Evolutionary conservation across 2,888 invertebrate genomes (phyloP), one percentile per base, ranked within the genome.

Genomic region (Dynastes maya): DNA sequence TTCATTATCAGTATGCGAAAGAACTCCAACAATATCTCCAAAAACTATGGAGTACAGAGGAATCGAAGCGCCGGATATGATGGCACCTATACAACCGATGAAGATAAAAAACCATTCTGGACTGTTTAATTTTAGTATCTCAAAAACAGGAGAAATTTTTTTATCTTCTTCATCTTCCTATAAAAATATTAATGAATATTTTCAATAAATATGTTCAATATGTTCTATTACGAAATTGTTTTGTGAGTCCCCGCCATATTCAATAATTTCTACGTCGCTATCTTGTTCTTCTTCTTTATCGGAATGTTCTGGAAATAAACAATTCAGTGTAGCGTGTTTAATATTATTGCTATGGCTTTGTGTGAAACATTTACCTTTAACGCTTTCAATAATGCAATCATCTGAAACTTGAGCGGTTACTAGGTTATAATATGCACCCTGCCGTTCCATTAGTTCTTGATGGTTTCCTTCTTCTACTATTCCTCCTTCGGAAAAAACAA

Each of bases 401-500:
- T 81, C 79, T 40, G 84, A 81, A 0, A 86, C 85, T 87, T 95
- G 95, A 51, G 94, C 89, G 85, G 91, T 94, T 0, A 95, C 94
- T 87, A 95, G 90, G 76, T 92, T 92, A 82, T 91, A 93, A 85
- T 95, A 95, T 84, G 94, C 92, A 13, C 92, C 91, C 85, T 92
- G 91, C 22, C 45, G 55, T 11, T 87, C 87, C 92, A 95, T 94
- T 32, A 95, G 87, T 81, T 94, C 92, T 0, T 91, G 89, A 84
- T 95, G 95, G 64, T 91, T 93, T 5, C 95, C 95, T 81, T 90
- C 89, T 86, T 95, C 95, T 0, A 94, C 92, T 0, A 94, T 92
- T 72, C 88, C 84, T 0, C 95, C 95, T 76, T 92, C 90, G 81
- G 93, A 92, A 78, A 96, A 91, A 0, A 95, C 95, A 80, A 94